Conservation (phyloP, 2,113 vertebrate species). For the Gorsachius goisagi region DNA sequence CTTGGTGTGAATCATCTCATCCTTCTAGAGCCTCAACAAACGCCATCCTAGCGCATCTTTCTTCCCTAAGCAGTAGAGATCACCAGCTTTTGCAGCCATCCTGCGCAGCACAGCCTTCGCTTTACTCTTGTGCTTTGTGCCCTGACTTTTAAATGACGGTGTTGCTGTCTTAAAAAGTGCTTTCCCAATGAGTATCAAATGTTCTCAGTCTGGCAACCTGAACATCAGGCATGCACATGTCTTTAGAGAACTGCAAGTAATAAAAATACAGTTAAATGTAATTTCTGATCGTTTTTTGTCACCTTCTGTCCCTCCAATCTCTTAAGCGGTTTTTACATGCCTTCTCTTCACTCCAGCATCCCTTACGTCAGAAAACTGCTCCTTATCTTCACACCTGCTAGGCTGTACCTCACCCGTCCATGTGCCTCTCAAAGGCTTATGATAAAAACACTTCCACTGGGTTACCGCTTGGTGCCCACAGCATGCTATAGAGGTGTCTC, state of each 20-base stretch:
- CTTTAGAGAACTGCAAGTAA: neutral
- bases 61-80: neutral
- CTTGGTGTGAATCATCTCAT: neutral
- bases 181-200: neutral
- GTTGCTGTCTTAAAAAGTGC: neutral
- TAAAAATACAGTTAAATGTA: neutral
- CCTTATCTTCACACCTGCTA: neutral
- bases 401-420: neutral
- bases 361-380: neutral
- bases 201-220: neutral
- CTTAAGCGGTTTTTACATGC: neutral
- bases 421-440: neutral
- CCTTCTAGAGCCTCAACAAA: neutral
- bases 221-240: neutral
- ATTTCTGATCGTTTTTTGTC: neutral
- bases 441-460: neutral
- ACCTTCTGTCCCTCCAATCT: neutral
- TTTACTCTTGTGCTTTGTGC: neutral
- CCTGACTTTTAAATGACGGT: neutral
- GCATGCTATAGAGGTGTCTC: neutral
- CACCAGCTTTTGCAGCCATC: neutral
- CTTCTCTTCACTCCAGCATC: neutral
- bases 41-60: neutral
- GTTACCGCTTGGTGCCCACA: neutral
- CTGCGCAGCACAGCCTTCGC: neutral